Conservation (phyloP, 2,888 invertebrate species). For the Pristionchus fissidentatus region DNA sequence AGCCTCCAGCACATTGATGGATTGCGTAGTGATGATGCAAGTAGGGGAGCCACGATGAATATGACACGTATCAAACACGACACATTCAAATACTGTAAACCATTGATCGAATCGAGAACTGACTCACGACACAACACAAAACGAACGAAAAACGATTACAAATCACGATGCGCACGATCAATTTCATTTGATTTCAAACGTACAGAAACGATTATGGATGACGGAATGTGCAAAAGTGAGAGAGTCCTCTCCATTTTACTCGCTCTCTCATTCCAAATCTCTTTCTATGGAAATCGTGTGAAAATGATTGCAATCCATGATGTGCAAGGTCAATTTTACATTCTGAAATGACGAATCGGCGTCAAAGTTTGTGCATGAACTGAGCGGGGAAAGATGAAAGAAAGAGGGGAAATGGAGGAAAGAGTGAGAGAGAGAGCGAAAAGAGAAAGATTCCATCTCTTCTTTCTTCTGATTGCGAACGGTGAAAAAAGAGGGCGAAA, state of each 20-base stretch:
- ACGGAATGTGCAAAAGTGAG: too few relatives aligned
- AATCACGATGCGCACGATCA: neutral
- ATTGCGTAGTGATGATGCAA: neutral
- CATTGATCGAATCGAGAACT: neutral
- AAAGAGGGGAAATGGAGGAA: neutral
- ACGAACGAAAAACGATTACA: neutral
- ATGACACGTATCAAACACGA: slow-evolving; percentile 13
- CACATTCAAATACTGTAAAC: slow-evolving; percentile 29
- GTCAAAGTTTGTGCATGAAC: too few relatives aligned
- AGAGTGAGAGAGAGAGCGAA: neutral
- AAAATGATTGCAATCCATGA: neutral
- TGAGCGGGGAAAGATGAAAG: neutral
- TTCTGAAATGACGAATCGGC: too few relatives aligned
- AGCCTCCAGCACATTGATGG: slow-evolving; percentile 42
- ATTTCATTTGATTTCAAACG: too few relatives aligned
- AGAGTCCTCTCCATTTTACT: too few relatives aligned
- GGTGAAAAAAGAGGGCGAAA: slow-evolving; percentile 11
- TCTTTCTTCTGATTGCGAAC: slow-evolving; percentile 8
- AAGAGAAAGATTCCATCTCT: slow-evolving; percentile 22
- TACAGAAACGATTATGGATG: too few relatives aligned
- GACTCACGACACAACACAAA: neutral
- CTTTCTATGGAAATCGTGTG: neutral
- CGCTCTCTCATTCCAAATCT: too few relatives aligned
- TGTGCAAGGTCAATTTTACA: neutral
- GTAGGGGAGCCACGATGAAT: slow-evolving; percentile 32